Percentiles rank a stretch among this genome's conserved stretches.
These are phyloP conservation scores for Noctilio leporinus DNA, from an alignment of 2,113 vertebrate genomes.

Conservation along the genomic window DNA sequence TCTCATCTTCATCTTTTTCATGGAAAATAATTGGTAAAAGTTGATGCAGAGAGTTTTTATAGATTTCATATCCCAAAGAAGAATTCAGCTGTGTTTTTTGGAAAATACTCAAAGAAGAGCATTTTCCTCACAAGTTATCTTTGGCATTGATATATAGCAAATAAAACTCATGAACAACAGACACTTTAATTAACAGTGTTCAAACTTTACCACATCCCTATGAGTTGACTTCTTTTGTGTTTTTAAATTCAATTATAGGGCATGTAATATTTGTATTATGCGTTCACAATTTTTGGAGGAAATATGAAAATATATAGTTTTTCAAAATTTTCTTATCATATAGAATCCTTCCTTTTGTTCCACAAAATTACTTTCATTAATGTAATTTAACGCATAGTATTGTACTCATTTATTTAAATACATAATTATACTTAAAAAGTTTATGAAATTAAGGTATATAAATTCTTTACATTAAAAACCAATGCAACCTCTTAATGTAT, in stretches of 20 bases:
- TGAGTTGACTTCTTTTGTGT: not conserved
- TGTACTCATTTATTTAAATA: not conserved
- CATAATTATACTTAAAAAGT: not conserved
- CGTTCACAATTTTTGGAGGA: not conserved
- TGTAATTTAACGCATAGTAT: not conserved
- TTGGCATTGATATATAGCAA: not conserved
- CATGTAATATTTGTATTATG: not conserved
- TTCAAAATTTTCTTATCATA: not conserved
- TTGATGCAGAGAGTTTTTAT: not conserved
- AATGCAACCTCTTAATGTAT: not conserved
- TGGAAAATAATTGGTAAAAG: not conserved
- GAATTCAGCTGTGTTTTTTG: not conserved
- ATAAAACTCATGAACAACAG: not conserved
- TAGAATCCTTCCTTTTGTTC: not conserved
- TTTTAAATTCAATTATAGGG: not conserved
- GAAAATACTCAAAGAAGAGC: not conserved
- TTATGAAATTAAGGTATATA: not conserved
- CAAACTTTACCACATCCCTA: not conserved
- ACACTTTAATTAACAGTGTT: not conserved
- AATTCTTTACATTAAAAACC: not conserved
- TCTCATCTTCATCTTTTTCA: not conserved
- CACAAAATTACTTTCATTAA: not conserved
- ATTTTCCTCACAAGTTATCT: not conserved
- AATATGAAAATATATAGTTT: not conserved
- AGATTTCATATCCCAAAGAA: not conserved